phyloP scores from a whole-genome alignment of 1,140 invertebrate species.

The Drosophila willistoni region DNA sequence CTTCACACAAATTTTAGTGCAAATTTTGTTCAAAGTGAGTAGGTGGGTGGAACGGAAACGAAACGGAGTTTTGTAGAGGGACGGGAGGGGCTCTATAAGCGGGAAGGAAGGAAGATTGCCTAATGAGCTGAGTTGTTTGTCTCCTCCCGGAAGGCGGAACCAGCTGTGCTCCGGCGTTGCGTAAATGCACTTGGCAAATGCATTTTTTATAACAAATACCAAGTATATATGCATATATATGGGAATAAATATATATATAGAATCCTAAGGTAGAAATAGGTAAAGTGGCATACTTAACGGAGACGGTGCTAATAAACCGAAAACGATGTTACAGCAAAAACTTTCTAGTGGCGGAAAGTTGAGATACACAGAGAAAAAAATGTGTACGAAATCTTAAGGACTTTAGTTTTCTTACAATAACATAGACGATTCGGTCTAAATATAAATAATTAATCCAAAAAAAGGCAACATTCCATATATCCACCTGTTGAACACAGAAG shows the following conservation, averaged over 20 bases:
- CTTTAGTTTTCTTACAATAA: neutral
- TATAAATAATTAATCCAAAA: too few species aligned
- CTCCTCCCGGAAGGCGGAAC: constrained; percentile 3
- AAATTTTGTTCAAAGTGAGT: constrained; percentile 57
- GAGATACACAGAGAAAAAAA: neutral
- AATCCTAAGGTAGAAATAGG: neutral
- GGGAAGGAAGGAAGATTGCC: constrained; percentile 40
- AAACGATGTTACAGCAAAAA: neutral
- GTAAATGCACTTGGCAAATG: constrained; percentile 48
- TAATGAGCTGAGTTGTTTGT: constrained; percentile 60
- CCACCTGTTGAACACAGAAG: too few species aligned
- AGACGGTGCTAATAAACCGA: neutral
- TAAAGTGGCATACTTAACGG: constrained; percentile 4
- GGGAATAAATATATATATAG: neutral
- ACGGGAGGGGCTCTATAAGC: too few species aligned
- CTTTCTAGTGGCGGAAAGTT: neutral
- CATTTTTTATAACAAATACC: constrained; percentile 46
- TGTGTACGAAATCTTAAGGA: neutral
- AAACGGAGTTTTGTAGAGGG: too few species aligned
- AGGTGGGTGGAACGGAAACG: neutral
- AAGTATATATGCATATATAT: neutral
- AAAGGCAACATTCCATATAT: too few species aligned
- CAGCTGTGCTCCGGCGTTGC: constrained; percentile 29
- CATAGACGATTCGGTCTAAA: too few species aligned
- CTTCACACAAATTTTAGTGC: constrained; percentile 33